Evolutionary conservation across 2,113 vertebrate species (phyloP).

Genomic region (Bujurquina vittata): DNA sequence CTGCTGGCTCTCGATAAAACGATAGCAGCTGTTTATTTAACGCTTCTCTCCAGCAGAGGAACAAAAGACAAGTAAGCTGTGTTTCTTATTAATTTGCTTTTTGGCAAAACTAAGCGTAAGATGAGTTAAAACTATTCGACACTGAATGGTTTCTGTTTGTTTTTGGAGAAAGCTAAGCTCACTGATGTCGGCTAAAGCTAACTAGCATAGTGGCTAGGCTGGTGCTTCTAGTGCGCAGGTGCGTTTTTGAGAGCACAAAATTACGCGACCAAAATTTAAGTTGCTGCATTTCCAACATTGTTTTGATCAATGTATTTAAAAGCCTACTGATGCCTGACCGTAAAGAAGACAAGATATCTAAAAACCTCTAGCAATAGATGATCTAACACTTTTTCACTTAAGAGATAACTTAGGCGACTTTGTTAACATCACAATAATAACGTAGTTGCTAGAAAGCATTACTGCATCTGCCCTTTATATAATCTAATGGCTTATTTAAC

Average conservation of each 20-base stretch:
- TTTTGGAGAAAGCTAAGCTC: background rate
- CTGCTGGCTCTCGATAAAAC: background rate
- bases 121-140: background rate
- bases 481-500: background rate
- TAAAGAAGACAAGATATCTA: no score
- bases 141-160: background rate
- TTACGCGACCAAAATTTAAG: background rate
- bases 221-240: background rate
- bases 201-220: background rate
- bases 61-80: constrained; percentile 10
- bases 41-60: background rate
- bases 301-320: no score
- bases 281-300: background rate
- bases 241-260: background rate
- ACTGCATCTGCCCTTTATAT: background rate
- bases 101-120: no score
- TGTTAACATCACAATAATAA: background rate
- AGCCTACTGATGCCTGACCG: no score
- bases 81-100: no score
- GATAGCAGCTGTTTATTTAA: accelerated
- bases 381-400: no score
- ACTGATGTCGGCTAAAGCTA: constrained; percentile 9
- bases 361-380: no score
- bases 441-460: background rate
- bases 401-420: no score